These are phyloP conservation scores for Drosophila guanche DNA, from an alignment of 1,140 invertebrate species.

Conservation along the genomic window DNA sequence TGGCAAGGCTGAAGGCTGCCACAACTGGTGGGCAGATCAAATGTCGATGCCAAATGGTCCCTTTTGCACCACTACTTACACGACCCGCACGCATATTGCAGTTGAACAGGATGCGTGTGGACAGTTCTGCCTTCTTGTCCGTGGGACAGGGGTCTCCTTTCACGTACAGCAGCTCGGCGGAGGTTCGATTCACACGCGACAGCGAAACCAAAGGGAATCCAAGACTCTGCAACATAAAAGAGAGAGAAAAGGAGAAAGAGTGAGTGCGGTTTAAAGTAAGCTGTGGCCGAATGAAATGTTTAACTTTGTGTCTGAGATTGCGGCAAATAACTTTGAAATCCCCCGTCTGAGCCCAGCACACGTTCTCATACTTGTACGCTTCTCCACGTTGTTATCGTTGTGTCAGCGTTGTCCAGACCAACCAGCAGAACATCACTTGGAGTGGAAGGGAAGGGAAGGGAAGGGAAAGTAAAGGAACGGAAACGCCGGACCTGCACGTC, in stretches of 20 bases:
- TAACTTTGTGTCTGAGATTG: slow-evolving; percentile 70
- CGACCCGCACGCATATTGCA: slow-evolving; percentile 82
- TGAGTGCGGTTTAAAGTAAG: slow-evolving; percentile 11
- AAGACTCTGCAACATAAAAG: slow-evolving; percentile 81
- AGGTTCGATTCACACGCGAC: slow-evolving; percentile 66
- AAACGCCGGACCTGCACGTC: slow-evolving; percentile 42
- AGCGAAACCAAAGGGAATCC: slow-evolving; percentile 83
- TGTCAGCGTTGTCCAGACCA: slow-evolving; percentile 33
- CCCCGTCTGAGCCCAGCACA: slow-evolving; percentile 57
- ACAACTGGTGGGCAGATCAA: slow-evolving; percentile 22
- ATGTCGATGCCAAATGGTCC: slow-evolving; percentile 6
- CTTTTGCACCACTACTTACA: slow-evolving; percentile 69
- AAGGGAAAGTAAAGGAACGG: neutral
- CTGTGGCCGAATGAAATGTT: slow-evolving; percentile 33
- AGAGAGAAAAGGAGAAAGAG: neutral
- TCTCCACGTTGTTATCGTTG: slow-evolving; percentile 18
- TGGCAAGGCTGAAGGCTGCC: too few species aligned
- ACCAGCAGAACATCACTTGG: slow-evolving; percentile 14
- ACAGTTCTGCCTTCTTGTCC: slow-evolving; percentile 75
- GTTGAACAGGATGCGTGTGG: slow-evolving; percentile 83
- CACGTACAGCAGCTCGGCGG: slow-evolving; percentile 82
- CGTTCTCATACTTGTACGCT: slow-evolving; percentile 26
- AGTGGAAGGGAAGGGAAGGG: neutral
- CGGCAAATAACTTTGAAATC: slow-evolving; percentile 73
- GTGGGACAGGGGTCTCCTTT: slow-evolving; percentile 83